phyloP scores from a whole-genome alignment of 2,888 invertebrate species.

The Apotomis turbidana region DNA sequence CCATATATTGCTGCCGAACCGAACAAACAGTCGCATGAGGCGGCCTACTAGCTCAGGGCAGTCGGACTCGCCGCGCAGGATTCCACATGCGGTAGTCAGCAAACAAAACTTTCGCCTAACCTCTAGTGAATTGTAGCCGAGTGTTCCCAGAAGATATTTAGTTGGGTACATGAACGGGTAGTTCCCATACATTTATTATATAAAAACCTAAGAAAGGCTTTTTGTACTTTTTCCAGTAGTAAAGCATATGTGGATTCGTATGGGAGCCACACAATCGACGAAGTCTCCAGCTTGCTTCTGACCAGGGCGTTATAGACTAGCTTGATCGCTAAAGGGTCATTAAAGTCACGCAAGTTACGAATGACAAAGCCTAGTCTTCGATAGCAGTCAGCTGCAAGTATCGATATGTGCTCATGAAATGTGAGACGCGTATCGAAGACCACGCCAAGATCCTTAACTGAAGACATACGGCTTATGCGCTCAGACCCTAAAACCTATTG shows the following conservation, averaged over 20 bases:
- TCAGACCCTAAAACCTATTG: not conserved
- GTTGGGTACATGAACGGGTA: too few species aligned
- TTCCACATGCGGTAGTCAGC: too few species aligned
- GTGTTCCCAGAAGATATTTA: too few species aligned
- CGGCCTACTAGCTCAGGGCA: too few species aligned
- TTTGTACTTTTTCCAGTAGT: not conserved
- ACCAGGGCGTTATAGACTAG: slow-evolving; percentile 2
- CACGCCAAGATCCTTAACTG: not conserved
- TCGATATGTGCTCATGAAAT: not conserved
- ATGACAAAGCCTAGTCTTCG: not conserved
- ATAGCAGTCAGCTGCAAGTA: not conserved
- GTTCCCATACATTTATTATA: not conserved
- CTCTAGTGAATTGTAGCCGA: too few species aligned
- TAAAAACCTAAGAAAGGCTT: not conserved
- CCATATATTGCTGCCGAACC: too few species aligned
- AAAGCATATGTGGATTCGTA: not conserved
- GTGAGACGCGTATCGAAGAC: slow-evolving; percentile 1
- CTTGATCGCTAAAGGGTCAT: not conserved
- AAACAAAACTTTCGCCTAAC: too few species aligned
- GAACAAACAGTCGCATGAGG: too few species aligned
- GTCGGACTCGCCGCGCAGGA: too few species aligned
- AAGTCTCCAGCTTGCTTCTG: not conserved
- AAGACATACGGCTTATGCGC: not conserved
- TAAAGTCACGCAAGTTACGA: not conserved
- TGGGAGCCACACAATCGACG: not conserved